phyloP scores from a whole-genome alignment of 2,888 invertebrate genomes.

The Pheosia gnoma region DNA sequence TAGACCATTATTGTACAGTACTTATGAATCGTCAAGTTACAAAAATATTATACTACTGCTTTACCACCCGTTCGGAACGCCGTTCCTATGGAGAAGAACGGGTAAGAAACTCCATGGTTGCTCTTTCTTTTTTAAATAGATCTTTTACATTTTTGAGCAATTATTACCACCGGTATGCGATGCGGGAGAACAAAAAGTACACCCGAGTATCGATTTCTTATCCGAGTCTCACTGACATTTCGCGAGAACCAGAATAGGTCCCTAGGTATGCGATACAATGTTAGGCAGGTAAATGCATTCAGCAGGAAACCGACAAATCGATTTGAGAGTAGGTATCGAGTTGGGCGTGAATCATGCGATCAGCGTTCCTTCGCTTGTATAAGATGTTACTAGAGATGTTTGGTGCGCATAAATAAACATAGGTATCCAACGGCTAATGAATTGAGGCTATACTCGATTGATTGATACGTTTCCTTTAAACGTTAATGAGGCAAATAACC shows the following conservation, averaged over 20 bases:
- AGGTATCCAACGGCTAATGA: slow-evolving; percentile 42
- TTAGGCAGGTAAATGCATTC: slow-evolving; percentile 38
- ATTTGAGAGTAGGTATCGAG: slow-evolving; percentile 50
- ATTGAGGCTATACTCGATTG: slow-evolving; percentile 49
- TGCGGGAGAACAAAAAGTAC: slow-evolving; percentile 65
- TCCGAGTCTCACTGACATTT: slow-evolving; percentile 55
- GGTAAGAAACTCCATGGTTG: no score
- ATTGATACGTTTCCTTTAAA: slow-evolving; percentile 51
- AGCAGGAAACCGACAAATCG: slow-evolving; percentile 34
- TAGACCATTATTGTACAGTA: no score
- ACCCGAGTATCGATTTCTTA: slow-evolving; percentile 66
- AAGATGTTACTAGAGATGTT: slow-evolving; percentile 50
- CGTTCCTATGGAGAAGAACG: no score
- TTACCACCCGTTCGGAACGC: no score
- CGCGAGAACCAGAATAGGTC: slow-evolving; percentile 39
- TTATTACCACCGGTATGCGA: slow-evolving; percentile 55
- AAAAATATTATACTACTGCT: no score
- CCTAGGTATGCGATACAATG: slow-evolving; percentile 30
- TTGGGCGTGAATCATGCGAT: slow-evolving; percentile 57
- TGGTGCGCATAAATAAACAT: slow-evolving; percentile 62
- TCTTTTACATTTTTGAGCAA: no score
- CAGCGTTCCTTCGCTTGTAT: slow-evolving; percentile 47
- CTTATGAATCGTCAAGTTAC: no score
- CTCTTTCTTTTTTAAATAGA: no score
- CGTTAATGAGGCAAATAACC: slow-evolving; percentile 51